phyloP scores from a whole-genome alignment of 2,113 vertebrate species.

The Phalacrocorax brasilianus region DNA sequence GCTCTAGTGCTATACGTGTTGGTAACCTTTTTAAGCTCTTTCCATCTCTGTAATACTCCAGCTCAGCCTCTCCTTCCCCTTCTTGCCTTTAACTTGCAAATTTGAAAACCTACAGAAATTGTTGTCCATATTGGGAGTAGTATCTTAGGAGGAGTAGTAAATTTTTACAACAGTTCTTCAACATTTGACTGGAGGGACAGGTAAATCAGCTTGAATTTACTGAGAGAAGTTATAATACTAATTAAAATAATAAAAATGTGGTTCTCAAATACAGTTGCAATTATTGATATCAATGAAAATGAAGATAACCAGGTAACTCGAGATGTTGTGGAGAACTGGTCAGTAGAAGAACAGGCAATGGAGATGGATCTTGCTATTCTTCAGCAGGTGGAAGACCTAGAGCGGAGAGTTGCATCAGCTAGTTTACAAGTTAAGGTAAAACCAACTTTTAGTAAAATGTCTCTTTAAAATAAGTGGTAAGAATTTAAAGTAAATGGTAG shows the following conservation, averaged over 20 bases:
- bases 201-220: conserved; percentile 1
- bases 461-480: conserved; percentile 27
- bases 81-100: not conserved
- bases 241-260: conserved; percentile 63
- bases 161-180: not conserved
- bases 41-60: not conserved
- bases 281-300: conserved; percentile 83
- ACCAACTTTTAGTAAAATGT: conserved; percentile 55
- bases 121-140: not conserved
- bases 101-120: not conserved
- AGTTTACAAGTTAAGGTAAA: conserved; percentile 93
- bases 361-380: conserved; percentile 88
- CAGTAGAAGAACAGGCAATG: conserved; percentile 92
- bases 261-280: conserved; percentile 78
- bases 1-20: not conserved
- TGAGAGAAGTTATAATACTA: not conserved
- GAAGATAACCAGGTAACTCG: conserved; percentile 83
- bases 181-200: not conserved
- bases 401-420: conserved; percentile 89
- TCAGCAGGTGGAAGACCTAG: conserved; percentile 91
- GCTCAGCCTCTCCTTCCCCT: not conserved
- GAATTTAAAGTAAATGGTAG: not conserved
- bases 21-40: not conserved
- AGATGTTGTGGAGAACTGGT: conserved; percentile 88
- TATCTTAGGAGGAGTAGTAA: not conserved